Base-by-base conservation (phyloP, 2,113 vertebrate genomes). In the Chaenogobius annularis region DNA sequence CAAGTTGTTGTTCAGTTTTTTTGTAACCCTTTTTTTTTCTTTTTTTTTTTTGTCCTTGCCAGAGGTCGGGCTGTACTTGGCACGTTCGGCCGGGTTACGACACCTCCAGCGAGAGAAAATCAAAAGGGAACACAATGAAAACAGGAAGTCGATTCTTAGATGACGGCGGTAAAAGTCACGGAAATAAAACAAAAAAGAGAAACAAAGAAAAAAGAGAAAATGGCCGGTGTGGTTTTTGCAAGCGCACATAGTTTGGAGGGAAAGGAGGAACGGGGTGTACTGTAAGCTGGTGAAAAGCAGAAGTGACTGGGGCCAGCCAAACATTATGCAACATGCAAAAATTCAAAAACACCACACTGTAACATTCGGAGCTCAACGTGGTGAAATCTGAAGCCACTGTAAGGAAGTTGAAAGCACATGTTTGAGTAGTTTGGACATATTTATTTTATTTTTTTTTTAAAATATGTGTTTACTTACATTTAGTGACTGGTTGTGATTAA, bases 131-230 rank as follows among this genome's bases (percentile, higher is more conserved):
- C 85, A 82, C 79, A 85, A 90, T 86, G 89, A 92, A 93, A 94
- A 92, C 93, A 94, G 93, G 93, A 94, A 93, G 88, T 85, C 74
- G 73, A 87, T 88, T 87, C 87, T 93, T 90, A 89, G 90, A 92
- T 90, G 83, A 91, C 85, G 88, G 66, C 62, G 68, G 55, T 75
- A 77, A 70, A 77, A 87, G 65, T 23, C 52, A 40, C 75, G 66
- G 72, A 85, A 58, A 58, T n/a, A 54, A 54, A 54, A 20, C 8
- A 54, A 54, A n/a, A 54, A 8, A 20, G 9, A 54, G 19, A 52
- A 54, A 7, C 3, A n/a, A 52, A 19, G n/a, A 8, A 54, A 54
- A 50, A 5, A 50, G 15, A 50, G 15, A 17, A 15, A 48, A 19
- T 50, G 47, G 47, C 47, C 7, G 73, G 85, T 81, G 81, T 74